Conservation (phyloP, 2,113 vertebrate species). For the Steatornis caripensis region DNA sequence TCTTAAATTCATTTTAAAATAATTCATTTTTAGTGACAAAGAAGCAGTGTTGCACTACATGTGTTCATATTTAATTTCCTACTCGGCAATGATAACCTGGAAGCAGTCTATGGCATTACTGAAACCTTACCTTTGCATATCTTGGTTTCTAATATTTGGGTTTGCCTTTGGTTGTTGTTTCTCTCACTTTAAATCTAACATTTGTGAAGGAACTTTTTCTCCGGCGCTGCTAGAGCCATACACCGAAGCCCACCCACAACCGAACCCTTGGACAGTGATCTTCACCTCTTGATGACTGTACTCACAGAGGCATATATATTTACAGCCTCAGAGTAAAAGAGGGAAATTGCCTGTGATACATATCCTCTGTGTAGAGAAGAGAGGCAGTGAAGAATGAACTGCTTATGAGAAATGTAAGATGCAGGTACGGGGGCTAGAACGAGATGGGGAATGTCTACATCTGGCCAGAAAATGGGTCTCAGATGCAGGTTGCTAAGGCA, state of each 20-base stretch:
- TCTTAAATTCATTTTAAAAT: not conserved
- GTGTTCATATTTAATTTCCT: not conserved
- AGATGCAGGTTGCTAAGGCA: not conserved
- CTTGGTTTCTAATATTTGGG: not conserved
- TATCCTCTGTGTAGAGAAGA: not conserved
- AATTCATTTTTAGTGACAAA: not conserved
- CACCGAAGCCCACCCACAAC: not conserved
- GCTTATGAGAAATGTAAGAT: not conserved
- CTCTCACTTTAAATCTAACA: not conserved
- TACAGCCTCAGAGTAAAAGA: not conserved
- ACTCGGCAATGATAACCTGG: not conserved
- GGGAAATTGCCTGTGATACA: not conserved
- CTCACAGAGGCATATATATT: not conserved
- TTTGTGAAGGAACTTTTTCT: not conserved
- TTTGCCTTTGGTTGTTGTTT: not conserved
- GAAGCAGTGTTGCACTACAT: not conserved
- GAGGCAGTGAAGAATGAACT: not conserved
- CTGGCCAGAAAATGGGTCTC: not conserved
- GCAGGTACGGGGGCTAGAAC: not conserved
- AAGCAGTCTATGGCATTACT: not conserved
- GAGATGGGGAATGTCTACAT: fast-evolving
- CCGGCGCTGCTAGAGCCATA: not conserved
- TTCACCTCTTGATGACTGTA: not conserved
- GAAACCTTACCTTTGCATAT: not conserved
- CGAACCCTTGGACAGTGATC: not conserved